Evolutionary conservation across 2,888 invertebrate genomes (phyloP).

Genomic region (Spisula subtruncata): DNA sequence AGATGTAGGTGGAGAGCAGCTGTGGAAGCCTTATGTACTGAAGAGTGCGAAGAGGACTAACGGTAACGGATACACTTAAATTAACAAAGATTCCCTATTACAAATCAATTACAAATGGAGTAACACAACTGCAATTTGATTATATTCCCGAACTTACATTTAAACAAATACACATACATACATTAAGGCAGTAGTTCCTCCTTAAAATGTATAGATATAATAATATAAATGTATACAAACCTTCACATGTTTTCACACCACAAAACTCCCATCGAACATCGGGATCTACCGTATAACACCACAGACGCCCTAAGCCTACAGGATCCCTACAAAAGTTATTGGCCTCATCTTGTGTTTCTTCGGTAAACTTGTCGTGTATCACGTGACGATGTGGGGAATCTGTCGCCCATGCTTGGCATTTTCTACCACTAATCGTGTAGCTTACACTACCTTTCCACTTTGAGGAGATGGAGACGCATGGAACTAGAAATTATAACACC

Average conservation of each 20-base stretch:
- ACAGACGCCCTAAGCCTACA: slow-evolving; percentile 63
- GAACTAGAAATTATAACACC: slow-evolving; percentile 23
- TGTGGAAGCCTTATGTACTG: too few relatives aligned
- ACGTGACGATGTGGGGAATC: slow-evolving; percentile 46
- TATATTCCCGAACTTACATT: too few relatives aligned
- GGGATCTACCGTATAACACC: slow-evolving; percentile 60
- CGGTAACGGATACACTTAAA: too few relatives aligned
- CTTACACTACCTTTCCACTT: slow-evolving; percentile 46
- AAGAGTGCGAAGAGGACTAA: too few relatives aligned
- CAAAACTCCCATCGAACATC: slow-evolving; percentile 58
- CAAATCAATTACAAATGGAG: too few relatives aligned
- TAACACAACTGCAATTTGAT: too few relatives aligned
- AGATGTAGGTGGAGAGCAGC: too few relatives aligned
- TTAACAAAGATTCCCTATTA: too few relatives aligned
- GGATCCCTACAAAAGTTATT: slow-evolving; percentile 63
- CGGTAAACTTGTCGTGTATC: slow-evolving; percentile 55
- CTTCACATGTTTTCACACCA: slow-evolving; percentile 1
- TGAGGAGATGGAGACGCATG: slow-evolving; percentile 45
- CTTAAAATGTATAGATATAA: too few relatives aligned
- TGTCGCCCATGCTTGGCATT: slow-evolving; percentile 52
- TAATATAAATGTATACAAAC: not conserved
- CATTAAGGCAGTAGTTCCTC: too few relatives aligned
- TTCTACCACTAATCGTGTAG: slow-evolving; percentile 47
- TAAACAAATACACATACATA: too few relatives aligned
- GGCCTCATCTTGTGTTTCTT: slow-evolving; percentile 49